Base-by-base conservation (phyloP, 2,888 invertebrate genomes). In the Bimastos eiseni region DNA sequence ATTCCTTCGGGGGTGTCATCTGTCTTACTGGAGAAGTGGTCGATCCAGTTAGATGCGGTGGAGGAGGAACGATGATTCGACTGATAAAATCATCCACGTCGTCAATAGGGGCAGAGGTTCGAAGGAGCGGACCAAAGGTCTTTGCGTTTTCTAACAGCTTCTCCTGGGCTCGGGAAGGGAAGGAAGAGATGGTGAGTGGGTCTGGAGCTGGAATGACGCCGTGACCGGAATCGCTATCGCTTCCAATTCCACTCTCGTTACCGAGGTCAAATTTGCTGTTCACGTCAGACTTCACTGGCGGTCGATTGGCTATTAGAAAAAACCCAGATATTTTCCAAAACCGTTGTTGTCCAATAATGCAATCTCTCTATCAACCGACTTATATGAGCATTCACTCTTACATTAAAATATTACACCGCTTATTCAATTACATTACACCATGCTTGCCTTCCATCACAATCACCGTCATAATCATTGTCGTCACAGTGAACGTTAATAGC, bases 211-310 rank as follows among this genome's bases (percentile, higher is more conserved):
- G 86, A 36, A 37, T 1, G 37, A 36, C 6, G 8, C 86, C 86
- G n/a, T 86, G 34, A 24, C 86, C 86, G 86, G 86, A 86, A 36
- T 86, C 86, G 37, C 86, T 86, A 24, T 86, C 86, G 86, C 86
- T 86, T 86, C 86, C 86, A 86, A 86, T 86, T 86, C 86, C 86
- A 34, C 86, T 86, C 36, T 86, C 86, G 34, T 37, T 86, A 15
- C 86, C 86, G 24, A 36, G 34, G 86, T 86, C 86, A 17, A 36
- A 86, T 86, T 37, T 86, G 34, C 36, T 37, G 86, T 37, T 37
- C 5, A 34, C 34, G 34, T 86, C 86, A 0, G 37, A 86, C 86
- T 86, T 86, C 86, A 24, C 86, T 36, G 8, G 24, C 13, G 37
- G 86, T 86, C 34, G 33, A 86, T 86, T 37, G 24, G 86, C 86